Base-by-base conservation (phyloP, 1,140 invertebrate species). In the Cyphomyrmex costatus region DNA sequence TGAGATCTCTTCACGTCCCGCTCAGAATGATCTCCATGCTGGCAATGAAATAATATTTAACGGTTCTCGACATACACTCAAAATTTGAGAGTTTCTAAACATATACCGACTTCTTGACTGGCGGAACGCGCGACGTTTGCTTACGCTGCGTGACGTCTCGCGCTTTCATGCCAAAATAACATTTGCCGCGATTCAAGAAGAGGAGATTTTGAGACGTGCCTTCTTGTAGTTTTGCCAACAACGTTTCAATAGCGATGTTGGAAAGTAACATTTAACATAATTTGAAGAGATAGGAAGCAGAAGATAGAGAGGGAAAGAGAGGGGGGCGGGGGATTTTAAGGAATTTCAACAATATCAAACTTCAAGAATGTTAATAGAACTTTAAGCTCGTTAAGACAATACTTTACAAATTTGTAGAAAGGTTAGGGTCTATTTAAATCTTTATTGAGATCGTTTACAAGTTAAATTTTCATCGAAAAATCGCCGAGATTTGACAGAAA, bases 11-110 rank as follows among this genome's bases (percentile, higher is more conserved):
- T 24, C 16, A 12, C 27, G 51, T 30, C 1, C 8, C 24, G 53
- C 42, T 21, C 36, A 74, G 19, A 24, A 49, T 74, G 27, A 74
- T 61, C 33, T 36, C 8, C 30, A 19, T 10, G 21, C n/a, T 79
- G 33, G 24, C 66, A 60, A 80, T 53, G 46, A 80, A 46, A 73
- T 83, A 49, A 74, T 60, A 83, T 74, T 73, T 56, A 60, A 74
- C 53, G 24, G 14, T 49, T 36, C 53, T 74, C 19, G 27, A 58
- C 19, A 3, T 3, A n/a, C 49, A 46, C 16, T 33, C 63, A 46
- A 36, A 58, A 30, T 80, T 73, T 14, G 33, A 73, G 53, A 56
- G 19, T 71, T 60, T 58, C 24, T 24, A 46, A 78, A 21, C 24
- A 27, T 30, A 10, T 49, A 19, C 33, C 65, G 33, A 82, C 51